Base-by-base conservation (phyloP, 2,797 vertebrate genomes). In the Melanotaenia trifasciata region DNA sequence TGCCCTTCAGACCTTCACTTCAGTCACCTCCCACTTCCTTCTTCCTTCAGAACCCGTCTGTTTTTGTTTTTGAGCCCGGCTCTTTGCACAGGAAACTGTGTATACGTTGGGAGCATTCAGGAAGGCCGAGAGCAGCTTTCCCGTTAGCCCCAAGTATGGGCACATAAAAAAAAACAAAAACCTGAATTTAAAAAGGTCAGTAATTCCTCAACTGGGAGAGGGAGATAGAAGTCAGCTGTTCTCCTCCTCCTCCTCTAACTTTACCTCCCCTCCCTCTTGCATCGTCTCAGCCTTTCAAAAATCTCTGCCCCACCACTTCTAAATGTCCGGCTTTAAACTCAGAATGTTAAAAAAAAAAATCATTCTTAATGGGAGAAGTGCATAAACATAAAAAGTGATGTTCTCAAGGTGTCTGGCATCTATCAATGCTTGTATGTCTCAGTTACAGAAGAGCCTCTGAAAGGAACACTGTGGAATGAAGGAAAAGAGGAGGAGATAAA, bases 101-200 rank as follows among this genome's bases (percentile, higher is more conserved):
- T 94, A 94, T 91, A 95, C 92, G 94, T 93, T 91, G 94, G 92
- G 89, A 94, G 91, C 94, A 91, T 93, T 94, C 93, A 94, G 94
- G 93, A 94, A 94, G 93, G 89, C 92, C 90, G 87, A 84, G 90
- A 87, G 81, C 90, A 84, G 90, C 91, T 91, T 94, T 93, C 93
- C 93, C 92, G 86, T 93, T 84, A 82, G 80, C 78, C 78, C 76
- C 22, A 70, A 77, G 71, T 80, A 78, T 87, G 71, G 78, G 58
- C 66, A 76, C 72, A 71, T 84, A 58, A 9, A 74, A 80, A 83
- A 64, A 74, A 78, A 82, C 63, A 73, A 71, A 64, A 36, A 11
- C 9, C 20, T n/a, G 35, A 58, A 43, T 69, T 81, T 76, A 72
- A 88, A 85, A 73, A 83, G 35, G 61, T 79, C 77, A 77, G 83